Evolutionary conservation across 2,888 invertebrate species (phyloP), one percentile per base, ranked within the genome.

Genomic region (Cephus spinipes): DNA sequence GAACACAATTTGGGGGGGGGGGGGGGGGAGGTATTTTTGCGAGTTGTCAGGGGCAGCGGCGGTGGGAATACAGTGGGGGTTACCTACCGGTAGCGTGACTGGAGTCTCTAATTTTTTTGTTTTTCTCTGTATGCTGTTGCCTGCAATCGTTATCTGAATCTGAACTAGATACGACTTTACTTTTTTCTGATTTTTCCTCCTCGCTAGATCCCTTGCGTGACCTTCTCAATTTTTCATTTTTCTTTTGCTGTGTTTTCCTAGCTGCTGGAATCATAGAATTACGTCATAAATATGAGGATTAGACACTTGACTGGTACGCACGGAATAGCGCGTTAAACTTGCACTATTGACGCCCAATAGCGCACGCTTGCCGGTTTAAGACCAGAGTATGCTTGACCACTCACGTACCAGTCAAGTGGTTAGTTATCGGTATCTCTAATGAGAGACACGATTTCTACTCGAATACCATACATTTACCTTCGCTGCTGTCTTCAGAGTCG

Each of bases 141-240:
- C 90, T 91, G 40, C 86, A 86, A 11, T 90, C 90, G n/a, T 93
- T 93, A 84, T 94, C 94, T 4, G 94, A 93, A 76, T 93, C 93
- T 11, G 93, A 92, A 85, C 94, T 94, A 12, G 92, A 91, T 34
- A 90, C 91, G 81, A 92, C 93, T 88, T 93, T 93, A 86, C 94
- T 94, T 78, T 87, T 88, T 69, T 89, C 92, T 1, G 93, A 91
- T 85, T 94, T 93, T 35, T 92, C 92, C 71, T 94, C 94, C 81
- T 93, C 92, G n/a, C 89, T 90, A 4, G 91, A 91, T 23, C 86
- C 79, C 78, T 90, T 91, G 69, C 89, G 88, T 3, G 89, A 87
- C 78, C 89, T 91, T 73, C 89, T 85, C 0, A 87, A 76, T 79
- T 89, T 91, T 3, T 91, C 91, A 33, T 83, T 75, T 77, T 87